Evolutionary conservation across 1,140 invertebrate genomes (phyloP), one percentile per base, ranked within the genome.

Genomic region (Heliconius hewitsoni): DNA sequence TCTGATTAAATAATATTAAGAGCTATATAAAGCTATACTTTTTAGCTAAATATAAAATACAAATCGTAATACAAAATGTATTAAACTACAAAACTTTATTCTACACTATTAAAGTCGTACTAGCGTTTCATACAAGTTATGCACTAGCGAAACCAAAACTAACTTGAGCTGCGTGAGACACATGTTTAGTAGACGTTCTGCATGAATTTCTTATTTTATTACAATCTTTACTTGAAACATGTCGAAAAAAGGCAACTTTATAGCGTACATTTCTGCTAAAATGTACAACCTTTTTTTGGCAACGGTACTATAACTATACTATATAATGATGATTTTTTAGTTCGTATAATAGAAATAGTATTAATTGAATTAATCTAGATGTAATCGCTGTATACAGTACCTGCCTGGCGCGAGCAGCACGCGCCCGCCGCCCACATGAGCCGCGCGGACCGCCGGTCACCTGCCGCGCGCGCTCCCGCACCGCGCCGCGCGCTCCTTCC

Each of bases 361-460:
- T 57, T 8, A 57, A n/a, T 8, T 57, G 8, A 23, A 57, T 57
- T n/a, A 23, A 57, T 57, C 11, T 57, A n/a, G 8, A 8, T n/a
- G n/a, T 57, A 8, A 57, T n/a, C 55, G 18, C 4, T 37, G 55
- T 57, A 3, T 57, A 76, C 74, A 70, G 74, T 72, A 93, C 92
- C 91, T 94, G 91, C 86, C 91, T 92, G 91, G 89, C 92, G 91
- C 87, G 92, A 92, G 92, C 92, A 94, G 91, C 92, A 94, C 84
- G 87, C 91, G 84, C 91, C 90, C 83, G 91, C 92, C 87, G 92
- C 92, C 91, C 91, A 94, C 92, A 94, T 94, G 85, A 91, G 92
- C 91, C 90, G 92, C 87, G 89, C 76, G 80, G 75, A 83, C 86
- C 89, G 91, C 70, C 89, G 87, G 90, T 92, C 93, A 92, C 90